phyloP scores from a whole-genome alignment of 2,888 invertebrate genomes.

The Dioctria rufipes region DNA sequence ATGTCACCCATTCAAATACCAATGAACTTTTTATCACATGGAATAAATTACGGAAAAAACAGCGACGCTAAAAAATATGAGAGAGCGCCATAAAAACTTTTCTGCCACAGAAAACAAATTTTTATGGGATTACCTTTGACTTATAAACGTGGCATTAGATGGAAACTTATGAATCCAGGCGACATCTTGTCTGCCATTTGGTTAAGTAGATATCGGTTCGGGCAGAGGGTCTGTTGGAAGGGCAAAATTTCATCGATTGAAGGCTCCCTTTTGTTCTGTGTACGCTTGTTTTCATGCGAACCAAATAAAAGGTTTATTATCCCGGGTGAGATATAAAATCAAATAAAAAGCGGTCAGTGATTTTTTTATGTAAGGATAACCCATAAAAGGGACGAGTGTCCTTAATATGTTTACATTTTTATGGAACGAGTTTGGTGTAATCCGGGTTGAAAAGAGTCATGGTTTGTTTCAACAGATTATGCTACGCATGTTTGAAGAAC shows the following conservation, averaged over 20 bases:
- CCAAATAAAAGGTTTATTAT: slow-evolving; percentile 45
- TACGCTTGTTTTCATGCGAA: slow-evolving; percentile 25
- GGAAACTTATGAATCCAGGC: slow-evolving; percentile 53
- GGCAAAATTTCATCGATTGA: slow-evolving; percentile 46
- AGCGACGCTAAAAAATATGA: slow-evolving; percentile 21
- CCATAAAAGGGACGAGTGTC: slow-evolving; percentile 3
- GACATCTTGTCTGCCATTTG: slow-evolving; percentile 58
- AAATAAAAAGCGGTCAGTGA: slow-evolving; percentile 47
- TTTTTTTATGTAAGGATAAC: not conserved
- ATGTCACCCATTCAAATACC: slow-evolving; percentile 48
- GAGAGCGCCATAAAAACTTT: slow-evolving; percentile 36
- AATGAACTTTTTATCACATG: slow-evolving; percentile 48
- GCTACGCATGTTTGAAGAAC: no score
- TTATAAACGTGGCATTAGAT: slow-evolving; percentile 45
- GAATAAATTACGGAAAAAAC: slow-evolving; percentile 39
- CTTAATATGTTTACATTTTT: not conserved
- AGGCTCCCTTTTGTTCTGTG: slow-evolving; percentile 1
- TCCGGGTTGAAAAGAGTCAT: no score
- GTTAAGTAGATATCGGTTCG: slow-evolving; percentile 48
- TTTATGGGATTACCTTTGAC: slow-evolving; percentile 38
- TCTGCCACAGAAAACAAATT: slow-evolving; percentile 44
- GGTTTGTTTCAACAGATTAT: no score
- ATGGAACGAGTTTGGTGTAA: no score
- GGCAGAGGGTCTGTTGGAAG: not conserved
- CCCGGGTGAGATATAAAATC: slow-evolving; percentile 38